Evolutionary conservation across 2,797 vertebrate species (phyloP).

Genomic region (Girardinus metallicus): DNA sequence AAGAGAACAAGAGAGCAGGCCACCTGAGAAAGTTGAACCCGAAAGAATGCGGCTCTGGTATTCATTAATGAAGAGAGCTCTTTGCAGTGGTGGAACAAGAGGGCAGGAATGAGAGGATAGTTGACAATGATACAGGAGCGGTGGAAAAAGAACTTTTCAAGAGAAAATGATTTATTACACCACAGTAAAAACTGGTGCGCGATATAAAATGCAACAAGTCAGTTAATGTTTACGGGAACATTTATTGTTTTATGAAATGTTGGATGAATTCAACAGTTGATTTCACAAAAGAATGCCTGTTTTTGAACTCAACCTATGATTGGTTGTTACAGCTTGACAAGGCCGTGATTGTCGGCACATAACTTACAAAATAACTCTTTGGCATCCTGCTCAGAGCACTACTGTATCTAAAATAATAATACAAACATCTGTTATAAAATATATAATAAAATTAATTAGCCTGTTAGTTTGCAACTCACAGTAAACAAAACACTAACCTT

Average conservation of each 20-base stretch:
- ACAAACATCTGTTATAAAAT: constrained; percentile 94
- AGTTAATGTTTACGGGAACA: constrained; percentile 73
- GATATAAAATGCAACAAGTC: constrained; percentile 17
- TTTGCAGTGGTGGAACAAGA: constrained; percentile 49
- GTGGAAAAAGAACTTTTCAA: constrained; percentile 1
- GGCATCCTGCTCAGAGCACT: constrained; percentile 83
- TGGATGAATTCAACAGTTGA: constrained; percentile 75
- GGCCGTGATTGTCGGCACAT: constrained; percentile 86
- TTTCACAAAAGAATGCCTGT: constrained; percentile 78
- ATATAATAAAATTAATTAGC: constrained; percentile 79
- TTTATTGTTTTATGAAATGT: constrained; percentile 86
- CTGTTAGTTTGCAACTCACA: constrained; percentile 85
- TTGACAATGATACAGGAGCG: constrained; percentile 28
- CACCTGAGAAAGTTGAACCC: constrained; percentile 76
- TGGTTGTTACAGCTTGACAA: constrained; percentile 80
- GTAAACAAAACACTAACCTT: constrained; percentile 83
- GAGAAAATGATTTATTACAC: not conserved
- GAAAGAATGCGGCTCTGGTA: constrained; percentile 75
- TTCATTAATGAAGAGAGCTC: constrained; percentile 74
- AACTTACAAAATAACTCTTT: constrained; percentile 91
- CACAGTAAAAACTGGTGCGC: not conserved
- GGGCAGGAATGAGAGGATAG: constrained; percentile 46
- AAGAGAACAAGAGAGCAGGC: constrained; percentile 74
- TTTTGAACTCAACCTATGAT: constrained; percentile 76
- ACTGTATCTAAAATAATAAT: constrained; percentile 80